Evolutionary conservation across 2,888 invertebrate genomes (phyloP).

Genomic region (Pardosa pseudoannulata): DNA sequence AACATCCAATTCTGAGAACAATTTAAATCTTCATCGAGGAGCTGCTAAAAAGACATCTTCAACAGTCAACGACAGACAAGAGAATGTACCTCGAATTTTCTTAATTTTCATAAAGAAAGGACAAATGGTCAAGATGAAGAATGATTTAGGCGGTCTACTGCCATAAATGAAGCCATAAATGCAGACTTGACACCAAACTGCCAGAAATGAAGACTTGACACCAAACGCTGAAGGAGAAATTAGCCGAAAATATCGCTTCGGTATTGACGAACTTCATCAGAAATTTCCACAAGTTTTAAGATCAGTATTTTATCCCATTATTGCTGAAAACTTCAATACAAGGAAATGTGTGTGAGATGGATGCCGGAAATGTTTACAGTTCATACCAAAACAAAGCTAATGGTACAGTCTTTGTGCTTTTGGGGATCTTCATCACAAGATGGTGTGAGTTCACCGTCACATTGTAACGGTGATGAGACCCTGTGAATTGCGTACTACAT

Average conservation of each 20-base stretch:
- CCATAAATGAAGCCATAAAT: too few relatives aligned
- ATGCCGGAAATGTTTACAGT: background rate
- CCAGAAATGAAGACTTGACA: constrained; percentile 10
- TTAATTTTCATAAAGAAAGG: constrained; percentile 20
- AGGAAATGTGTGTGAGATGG: background rate
- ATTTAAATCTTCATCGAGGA: too few relatives aligned
- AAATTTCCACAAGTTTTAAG: constrained; percentile 19
- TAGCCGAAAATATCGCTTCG: background rate
- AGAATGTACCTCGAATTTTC: too few relatives aligned
- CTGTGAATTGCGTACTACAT: background rate
- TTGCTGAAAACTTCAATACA: background rate
- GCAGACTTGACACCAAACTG: background rate
- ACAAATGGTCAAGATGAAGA: constrained; percentile 13
- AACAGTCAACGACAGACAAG: too few relatives aligned
- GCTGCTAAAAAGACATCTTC: too few relatives aligned
- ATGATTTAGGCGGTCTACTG: background rate
- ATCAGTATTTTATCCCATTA: background rate
- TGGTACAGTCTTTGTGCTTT: constrained; percentile 4
- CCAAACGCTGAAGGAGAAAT: background rate
- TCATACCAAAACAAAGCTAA: background rate
- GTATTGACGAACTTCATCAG: background rate
- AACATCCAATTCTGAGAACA: too few relatives aligned
- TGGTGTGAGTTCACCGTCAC: background rate
- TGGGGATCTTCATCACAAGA: background rate
- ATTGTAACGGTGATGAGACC: background rate